Evolutionary conservation across 2,888 invertebrate genomes (phyloP), one percentile per base, ranked within the genome.

Genomic region (Priocnemis perturbator): DNA sequence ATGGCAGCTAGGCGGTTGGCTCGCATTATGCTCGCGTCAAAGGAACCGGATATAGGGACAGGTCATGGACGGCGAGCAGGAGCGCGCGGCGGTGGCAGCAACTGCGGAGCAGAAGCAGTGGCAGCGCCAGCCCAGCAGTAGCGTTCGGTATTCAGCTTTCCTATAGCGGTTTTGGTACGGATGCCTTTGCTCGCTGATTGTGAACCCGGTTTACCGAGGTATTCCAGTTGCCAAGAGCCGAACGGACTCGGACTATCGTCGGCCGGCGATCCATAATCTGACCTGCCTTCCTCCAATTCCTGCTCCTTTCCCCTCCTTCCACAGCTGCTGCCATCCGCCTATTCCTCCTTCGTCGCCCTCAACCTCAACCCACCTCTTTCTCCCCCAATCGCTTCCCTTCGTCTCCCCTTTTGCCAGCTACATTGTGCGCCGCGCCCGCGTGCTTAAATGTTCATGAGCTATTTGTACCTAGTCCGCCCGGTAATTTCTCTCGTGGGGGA

Each of bases 131-230:
- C 19, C 19, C 44, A 19, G 37, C 37, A 65, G 65, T n/a, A n/a
- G n/a, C n/a, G n/a, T 76, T 66, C 67, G 76, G 79, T 71, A 79
- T 79, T 77, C 73, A 71, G 79, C 69, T 79, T 76, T 73, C 79
- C 71, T 50, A 71, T 52, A 60, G 69, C 64, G 77, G 73, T 73
- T 77, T 79, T 69, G 69, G 71, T 64, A 59, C 56, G 76, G 67
- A 73, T 76, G 73, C 76, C 77, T 77, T 65, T 64, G 70, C 60
- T 55, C 63, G 65, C 53, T 71, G 77, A 77, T 76, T 77, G 79
- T 69, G 69, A 76, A 71, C 57, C 65, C 60, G 77, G 73, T 76
- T 79, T 77, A 73, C 79, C 79, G 70, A 77, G 77, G 73, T 73
- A 79, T 79, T 69, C 57, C 64, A 62, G 53, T 64, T 69, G 69